phyloP scores from a whole-genome alignment of 2,888 invertebrate genomes.

The Pediacus dermestoides region DNA sequence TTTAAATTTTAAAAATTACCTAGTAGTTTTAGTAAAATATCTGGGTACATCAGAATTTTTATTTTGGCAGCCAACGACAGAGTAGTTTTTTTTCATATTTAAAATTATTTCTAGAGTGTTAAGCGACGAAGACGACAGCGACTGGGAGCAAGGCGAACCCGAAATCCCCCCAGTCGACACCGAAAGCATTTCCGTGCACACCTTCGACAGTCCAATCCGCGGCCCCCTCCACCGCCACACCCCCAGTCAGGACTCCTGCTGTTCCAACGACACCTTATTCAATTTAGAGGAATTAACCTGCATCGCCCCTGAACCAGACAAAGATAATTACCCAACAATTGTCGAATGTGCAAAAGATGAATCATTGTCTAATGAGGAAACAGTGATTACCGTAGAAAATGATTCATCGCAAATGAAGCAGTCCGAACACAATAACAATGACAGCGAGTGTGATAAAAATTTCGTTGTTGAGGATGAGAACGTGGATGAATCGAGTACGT shows the following conservation, averaged over 20 bases:
- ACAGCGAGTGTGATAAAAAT: neutral
- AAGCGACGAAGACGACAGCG: conserved; percentile 36
- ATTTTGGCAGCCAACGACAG: no score
- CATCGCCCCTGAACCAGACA: conserved; percentile 31
- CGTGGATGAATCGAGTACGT: conserved; percentile 14
- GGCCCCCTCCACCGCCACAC: conserved; percentile 45
- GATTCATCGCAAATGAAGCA: neutral
- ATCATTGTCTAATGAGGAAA: conserved; percentile 8
- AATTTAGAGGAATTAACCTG: conserved; percentile 56
- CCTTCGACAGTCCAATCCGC: conserved; percentile 50
- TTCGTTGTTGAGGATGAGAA: conserved; percentile 8
- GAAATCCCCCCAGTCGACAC: conserved; percentile 49
- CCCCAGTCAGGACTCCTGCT: conserved; percentile 63
- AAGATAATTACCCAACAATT: conserved; percentile 12
- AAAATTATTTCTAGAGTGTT: conserved; percentile 9
- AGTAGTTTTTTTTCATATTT: neutral
- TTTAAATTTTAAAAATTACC: no score
- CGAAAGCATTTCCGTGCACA: conserved; percentile 50
- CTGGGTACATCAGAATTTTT: neutral
- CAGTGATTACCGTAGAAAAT: no score
- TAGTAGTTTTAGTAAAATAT: neutral
- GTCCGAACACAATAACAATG: neutral
- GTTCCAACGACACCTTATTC: conserved; percentile 62
- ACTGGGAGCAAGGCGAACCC: conserved; percentile 34
- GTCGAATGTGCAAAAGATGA: conserved; percentile 6